Conservation (phyloP, 2,888 invertebrate species). For the Phyllotreta striolata region DNA sequence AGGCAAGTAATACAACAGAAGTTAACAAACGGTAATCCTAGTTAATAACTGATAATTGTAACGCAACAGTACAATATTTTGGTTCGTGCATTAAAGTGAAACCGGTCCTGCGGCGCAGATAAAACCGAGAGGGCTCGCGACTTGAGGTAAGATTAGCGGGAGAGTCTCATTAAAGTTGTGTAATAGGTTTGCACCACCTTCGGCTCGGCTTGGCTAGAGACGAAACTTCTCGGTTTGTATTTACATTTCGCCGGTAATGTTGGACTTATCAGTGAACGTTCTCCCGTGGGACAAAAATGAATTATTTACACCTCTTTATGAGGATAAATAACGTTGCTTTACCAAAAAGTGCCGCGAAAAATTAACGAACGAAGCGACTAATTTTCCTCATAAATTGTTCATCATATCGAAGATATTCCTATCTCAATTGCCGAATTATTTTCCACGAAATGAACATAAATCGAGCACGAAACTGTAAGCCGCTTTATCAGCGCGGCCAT, state of each 20-base stretch:
- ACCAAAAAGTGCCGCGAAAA: no score
- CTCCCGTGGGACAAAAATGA: background rate
- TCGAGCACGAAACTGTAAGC: conserved; percentile 21
- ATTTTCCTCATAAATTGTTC: no score
- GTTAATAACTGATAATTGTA: no score
- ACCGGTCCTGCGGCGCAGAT: conserved; percentile 20
- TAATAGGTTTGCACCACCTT: conserved; percentile 60
- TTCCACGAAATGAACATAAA: background rate
- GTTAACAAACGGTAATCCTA: no score
- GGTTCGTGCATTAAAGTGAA: no score
- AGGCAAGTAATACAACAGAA: no score
- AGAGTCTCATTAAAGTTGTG: conserved; percentile 60
- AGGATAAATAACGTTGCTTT: no score
- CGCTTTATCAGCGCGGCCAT: conserved; percentile 32
- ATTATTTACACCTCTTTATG: no score
- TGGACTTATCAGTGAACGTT: conserved; percentile 3
- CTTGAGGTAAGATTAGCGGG: conserved; percentile 56
- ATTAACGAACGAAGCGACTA: no score
- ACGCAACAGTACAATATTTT: no score
- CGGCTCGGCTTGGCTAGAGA: conserved; percentile 55
- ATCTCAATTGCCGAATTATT: no score
- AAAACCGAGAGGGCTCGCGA: conserved; percentile 36
- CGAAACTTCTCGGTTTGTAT: conserved; percentile 31
- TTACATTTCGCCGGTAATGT: background rate
- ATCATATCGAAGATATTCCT: no score